These are phyloP conservation scores for Psittacara wagleri DNA, from an alignment of 2,113 vertebrate genomes.

Conservation along the genomic window DNA sequence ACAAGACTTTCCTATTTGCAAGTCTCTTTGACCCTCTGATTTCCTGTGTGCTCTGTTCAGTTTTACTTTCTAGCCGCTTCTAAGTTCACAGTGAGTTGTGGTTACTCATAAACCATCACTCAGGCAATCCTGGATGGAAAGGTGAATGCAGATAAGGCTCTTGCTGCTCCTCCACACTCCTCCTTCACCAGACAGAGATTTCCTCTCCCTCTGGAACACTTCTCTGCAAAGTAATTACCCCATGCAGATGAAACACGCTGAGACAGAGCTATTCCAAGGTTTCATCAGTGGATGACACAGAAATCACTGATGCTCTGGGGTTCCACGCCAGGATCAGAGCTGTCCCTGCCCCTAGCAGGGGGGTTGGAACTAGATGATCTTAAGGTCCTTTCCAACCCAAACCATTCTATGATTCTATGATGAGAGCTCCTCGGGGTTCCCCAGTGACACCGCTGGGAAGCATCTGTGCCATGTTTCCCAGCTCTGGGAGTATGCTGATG, in stretches of 20 bases:
- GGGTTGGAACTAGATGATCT: too few relatives aligned
- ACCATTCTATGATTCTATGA: not conserved
- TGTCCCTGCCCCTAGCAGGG: too few relatives aligned
- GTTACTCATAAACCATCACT: not conserved
- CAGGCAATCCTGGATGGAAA: not conserved
- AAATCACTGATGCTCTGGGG: not conserved
- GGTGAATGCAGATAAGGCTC: not conserved
- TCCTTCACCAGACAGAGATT: not conserved
- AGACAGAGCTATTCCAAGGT: not conserved
- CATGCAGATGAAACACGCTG: not conserved
- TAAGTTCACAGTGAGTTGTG: not conserved
- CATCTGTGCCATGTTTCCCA: accelerated
- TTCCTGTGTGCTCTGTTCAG: not conserved
- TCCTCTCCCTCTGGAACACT: constrained; percentile 2
- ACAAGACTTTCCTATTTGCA: not conserved
- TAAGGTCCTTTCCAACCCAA: too few relatives aligned
- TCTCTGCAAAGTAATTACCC: not conserved
- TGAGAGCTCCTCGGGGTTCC: not conserved
- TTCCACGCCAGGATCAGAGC: not conserved
- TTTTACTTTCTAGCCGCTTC: not conserved
- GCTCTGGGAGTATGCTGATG: accelerated
- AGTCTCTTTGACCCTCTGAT: constrained; percentile 4
- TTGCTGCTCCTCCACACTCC: not conserved
- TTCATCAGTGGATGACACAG: not conserved
- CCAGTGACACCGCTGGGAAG: not conserved